Evolutionary conservation across 2,888 invertebrate genomes (phyloP).

Genomic region (Phragmatobia fuliginosa): DNA sequence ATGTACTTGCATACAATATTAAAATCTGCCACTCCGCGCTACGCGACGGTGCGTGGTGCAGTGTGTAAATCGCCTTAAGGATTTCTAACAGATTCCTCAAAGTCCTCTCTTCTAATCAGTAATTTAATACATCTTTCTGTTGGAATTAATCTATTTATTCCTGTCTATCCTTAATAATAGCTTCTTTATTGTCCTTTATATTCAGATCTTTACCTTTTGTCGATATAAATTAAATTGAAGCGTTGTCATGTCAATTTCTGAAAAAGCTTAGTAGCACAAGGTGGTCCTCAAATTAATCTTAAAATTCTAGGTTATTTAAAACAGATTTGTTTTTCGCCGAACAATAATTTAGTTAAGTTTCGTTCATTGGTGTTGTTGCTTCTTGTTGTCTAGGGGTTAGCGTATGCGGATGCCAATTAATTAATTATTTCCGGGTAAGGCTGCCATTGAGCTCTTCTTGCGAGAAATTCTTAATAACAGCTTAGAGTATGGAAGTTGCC

Average conservation of each 20-base stretch:
- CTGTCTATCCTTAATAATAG: constrained; percentile 34
- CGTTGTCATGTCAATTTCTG: constrained; percentile 25
- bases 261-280: background rate
- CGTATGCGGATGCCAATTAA: no score
- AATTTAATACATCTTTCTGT: constrained; percentile 43
- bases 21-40: no score
- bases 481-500: no score
- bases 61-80: no score
- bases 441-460: no score
- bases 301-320: no score
- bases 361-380: background rate
- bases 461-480: no score
- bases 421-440: no score
- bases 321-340: no score
- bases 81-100: constrained; percentile 26
- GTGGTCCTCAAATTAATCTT: background rate
- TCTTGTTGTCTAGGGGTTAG: no score
- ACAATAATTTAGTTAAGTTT: background rate
- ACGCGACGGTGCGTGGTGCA: no score
- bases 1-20: no score
- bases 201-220: constrained; percentile 39
- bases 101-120: constrained; percentile 39
- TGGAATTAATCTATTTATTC: constrained; percentile 26
- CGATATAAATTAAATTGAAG: constrained; percentile 37
- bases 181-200: constrained; percentile 28